Evolutionary conservation across 2,888 invertebrate species (phyloP).

Genomic region (Troilus luridus): DNA sequence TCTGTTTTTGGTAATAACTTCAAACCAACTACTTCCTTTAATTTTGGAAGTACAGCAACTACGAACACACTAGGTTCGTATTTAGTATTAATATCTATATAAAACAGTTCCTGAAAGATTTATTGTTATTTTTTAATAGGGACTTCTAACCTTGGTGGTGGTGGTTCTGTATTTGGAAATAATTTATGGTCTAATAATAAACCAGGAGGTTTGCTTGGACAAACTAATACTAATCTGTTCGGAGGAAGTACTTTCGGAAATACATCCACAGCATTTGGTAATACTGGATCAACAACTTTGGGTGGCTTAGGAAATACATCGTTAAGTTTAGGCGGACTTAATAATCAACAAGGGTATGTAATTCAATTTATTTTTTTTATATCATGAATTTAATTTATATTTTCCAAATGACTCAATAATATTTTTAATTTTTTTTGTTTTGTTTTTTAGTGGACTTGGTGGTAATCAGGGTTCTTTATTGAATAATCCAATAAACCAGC

Average conservation of each 20-base stretch:
- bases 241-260: constrained; percentile 62
- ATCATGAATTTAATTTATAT: neutral
- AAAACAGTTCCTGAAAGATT: constrained; percentile 43
- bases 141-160: constrained; percentile 66
- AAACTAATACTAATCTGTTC: constrained; percentile 68
- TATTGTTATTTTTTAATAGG: constrained; percentile 53
- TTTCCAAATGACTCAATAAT: neutral
- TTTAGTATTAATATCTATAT: constrained; percentile 1
- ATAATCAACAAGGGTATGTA: constrained; percentile 34
- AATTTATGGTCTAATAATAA: constrained; percentile 68
- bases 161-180: constrained; percentile 71
- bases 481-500: constrained; percentile 73
- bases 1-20: constrained; percentile 67
- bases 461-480: constrained; percentile 47
- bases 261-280: constrained; percentile 70
- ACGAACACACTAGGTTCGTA: constrained; percentile 66
- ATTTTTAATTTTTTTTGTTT: constrained; percentile 53
- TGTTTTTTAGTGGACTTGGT: constrained; percentile 57
- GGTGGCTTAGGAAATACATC: constrained; percentile 64
- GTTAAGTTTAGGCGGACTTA: constrained; percentile 60
- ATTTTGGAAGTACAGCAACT: constrained; percentile 68
- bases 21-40: constrained; percentile 66
- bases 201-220: constrained; percentile 73
- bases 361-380: neutral
- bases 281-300: constrained; percentile 67